Evolutionary conservation across 2,113 vertebrate genomes (phyloP), one percentile per base, ranked within the genome.

Genomic region (Garra rufa): DNA sequence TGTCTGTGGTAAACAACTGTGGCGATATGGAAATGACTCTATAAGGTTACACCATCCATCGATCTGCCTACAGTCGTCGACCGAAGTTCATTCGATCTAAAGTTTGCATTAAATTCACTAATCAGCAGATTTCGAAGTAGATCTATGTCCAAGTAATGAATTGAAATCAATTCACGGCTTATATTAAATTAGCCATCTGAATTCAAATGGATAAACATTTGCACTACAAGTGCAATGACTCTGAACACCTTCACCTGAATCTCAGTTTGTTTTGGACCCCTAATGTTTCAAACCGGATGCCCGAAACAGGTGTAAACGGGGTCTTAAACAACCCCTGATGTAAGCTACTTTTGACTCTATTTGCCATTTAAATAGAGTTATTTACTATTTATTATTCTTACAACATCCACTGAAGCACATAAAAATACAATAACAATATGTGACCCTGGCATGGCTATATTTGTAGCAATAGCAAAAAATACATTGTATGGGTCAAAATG

Each of bases 131-230:
- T 78, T 15, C 21, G 15, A 17, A 61, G 21, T 26, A 78, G 21
- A 21, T 41, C 9, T 38, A 5, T 41, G 8, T 69, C 65, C 0
- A 38, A 69, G 17, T 41, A 41, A 41, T 70, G 75, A 59, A 59
- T 15, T 24, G n/a, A 61, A 79, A 79, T 61, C 55, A 44, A 61
- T 79, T 63, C 38, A 24, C 0, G 6, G 10, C 19, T 59, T 28
- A 3, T 26, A 78, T 34, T 28, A 10, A 44, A 61, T 52, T 6
- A 7, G 55, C 38, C 76, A 61, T 44, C 55, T 79, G 55, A 79
- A 79, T 41, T 78, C 76, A 78, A 61, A 78, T 78, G 76, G 28
- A 59, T 26, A 41, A 73, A 13, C 11, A 26, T 73, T 44, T 73
- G 26, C 69, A 73, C 69, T 73, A 71, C 41, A 44, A 46, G n/a